These are phyloP conservation scores for Aleiodes testaceus DNA, from an alignment of 2,888 invertebrate species.

Conservation along the genomic window DNA sequence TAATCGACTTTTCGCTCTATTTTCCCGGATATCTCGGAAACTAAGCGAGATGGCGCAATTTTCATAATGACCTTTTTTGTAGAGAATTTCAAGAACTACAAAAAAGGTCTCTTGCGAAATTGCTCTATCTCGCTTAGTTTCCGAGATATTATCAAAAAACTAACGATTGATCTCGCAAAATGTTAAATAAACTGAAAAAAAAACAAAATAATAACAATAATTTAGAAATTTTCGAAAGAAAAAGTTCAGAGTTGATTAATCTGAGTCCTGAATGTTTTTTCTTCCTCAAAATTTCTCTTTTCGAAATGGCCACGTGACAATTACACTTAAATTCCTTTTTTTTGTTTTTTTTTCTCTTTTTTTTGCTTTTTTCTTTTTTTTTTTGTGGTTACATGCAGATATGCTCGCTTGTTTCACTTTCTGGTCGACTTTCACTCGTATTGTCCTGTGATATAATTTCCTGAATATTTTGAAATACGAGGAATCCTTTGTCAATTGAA, in stretches of 20 bases:
- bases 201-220: too few species aligned
- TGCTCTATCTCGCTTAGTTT: too few species aligned
- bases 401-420: constrained; percentile 1
- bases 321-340: not conserved
- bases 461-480: not conserved
- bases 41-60: not conserved
- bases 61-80: not conserved
- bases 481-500: not conserved
- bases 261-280: too few species aligned
- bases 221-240: too few species aligned
- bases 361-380: not conserved
- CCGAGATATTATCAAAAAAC: too few species aligned
- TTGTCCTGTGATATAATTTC: constrained; percentile 9
- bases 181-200: too few species aligned
- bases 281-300: too few species aligned
- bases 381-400: not conserved
- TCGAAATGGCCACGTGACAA: not conserved
- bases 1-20: too few species aligned
- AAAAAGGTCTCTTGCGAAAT: too few species aligned
- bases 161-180: too few species aligned
- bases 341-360: not conserved
- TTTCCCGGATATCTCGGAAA: not conserved
- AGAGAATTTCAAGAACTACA: too few species aligned
- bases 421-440: not conserved
- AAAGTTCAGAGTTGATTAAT: too few species aligned